phyloP scores from a whole-genome alignment of 2,888 invertebrate species.

The Omphaloscelis lunosa region DNA sequence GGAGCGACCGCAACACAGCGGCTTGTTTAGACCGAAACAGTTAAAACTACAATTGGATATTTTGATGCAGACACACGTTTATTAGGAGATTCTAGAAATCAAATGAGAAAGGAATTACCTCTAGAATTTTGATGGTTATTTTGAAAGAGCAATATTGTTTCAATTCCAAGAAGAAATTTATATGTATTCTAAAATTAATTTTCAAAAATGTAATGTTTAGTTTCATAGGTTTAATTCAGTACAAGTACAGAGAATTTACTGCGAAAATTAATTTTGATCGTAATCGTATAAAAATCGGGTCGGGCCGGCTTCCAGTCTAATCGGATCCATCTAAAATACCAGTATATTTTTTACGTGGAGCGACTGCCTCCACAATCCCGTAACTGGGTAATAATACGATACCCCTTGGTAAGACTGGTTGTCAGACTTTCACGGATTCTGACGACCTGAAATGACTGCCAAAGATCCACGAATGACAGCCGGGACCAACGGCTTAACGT shows the following conservation, averaged over 20 bases:
- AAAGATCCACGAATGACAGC: too few relatives aligned
- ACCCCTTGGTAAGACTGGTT: too few relatives aligned
- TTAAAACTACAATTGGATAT: conserved; percentile 79
- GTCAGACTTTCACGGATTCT: too few relatives aligned
- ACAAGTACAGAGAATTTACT: neutral
- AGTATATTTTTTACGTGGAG: too few relatives aligned
- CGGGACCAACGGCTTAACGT: too few relatives aligned
- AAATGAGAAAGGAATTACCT: conserved; percentile 17
- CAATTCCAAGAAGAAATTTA: neutral
- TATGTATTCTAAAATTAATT: neutral
- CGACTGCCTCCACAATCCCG: too few relatives aligned
- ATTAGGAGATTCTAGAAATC: conserved; percentile 53
- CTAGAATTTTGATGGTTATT: conserved; percentile 8
- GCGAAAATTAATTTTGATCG: neutral
- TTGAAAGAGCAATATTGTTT: conserved; percentile 11
- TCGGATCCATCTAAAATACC: too few relatives aligned
- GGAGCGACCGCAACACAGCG: conserved; percentile 77
- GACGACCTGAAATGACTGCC: too few relatives aligned
- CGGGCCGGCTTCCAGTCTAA: too few relatives aligned
- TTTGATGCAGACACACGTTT: conserved; percentile 69
- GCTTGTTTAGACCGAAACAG: conserved; percentile 73
- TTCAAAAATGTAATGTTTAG: neutral
- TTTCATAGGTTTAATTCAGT: neutral
- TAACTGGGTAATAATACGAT: too few relatives aligned
- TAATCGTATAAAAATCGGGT: too few relatives aligned